These are phyloP conservation scores for Heliconius erato DNA, from an alignment of 2,888 invertebrate species.

Conservation along the genomic window DNA sequence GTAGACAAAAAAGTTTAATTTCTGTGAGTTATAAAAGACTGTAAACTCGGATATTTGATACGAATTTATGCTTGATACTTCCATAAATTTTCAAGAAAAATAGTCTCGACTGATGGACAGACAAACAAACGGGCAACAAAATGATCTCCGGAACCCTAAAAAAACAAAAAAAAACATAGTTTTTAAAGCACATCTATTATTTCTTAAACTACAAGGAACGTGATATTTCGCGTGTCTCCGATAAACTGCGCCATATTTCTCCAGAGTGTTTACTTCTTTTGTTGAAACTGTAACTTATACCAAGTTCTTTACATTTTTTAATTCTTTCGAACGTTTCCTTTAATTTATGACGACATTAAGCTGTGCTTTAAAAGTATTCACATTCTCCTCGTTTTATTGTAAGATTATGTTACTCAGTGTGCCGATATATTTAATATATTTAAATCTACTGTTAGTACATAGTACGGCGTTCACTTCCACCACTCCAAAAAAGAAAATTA, in stretches of 20 bases:
- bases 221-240: constrained; percentile 28
- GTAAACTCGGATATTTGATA: no score
- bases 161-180: neutral
- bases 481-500: no score
- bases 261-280: constrained; percentile 20
- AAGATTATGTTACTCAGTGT: neutral
- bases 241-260: constrained; percentile 35
- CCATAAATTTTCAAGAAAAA: no score
- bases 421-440: neutral
- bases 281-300: constrained; percentile 23
- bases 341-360: constrained; percentile 19
- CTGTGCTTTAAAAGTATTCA: constrained; percentile 8
- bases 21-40: no score
- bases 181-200: constrained; percentile 14
- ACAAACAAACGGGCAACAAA: no score
- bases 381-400: neutral
- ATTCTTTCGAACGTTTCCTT: constrained; percentile 19
- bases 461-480: no score
- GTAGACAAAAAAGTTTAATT: no score
- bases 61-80: no score
- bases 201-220: constrained; percentile 23
- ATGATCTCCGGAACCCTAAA: neutral
- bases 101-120: no score
- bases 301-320: constrained; percentile 19
- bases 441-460: no score